These are phyloP conservation scores for Emmelina monodactyla DNA, from an alignment of 2,888 invertebrate genomes.

Conservation along the genomic window DNA sequence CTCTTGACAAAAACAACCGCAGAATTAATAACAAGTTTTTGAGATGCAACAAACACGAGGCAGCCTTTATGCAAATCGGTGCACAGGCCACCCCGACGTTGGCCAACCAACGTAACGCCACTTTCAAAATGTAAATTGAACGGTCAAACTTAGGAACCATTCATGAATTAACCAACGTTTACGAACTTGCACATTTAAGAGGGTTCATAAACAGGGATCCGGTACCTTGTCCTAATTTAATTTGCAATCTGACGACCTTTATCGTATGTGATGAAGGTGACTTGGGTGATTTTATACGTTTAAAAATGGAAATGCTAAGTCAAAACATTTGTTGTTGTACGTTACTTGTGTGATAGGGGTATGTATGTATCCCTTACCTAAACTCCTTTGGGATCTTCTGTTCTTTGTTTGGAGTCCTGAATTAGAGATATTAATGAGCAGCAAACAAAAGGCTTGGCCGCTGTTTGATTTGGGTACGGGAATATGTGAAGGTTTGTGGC, in stretches of 20 bases:
- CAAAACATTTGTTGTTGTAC: too few species aligned
- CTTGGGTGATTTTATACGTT: too few species aligned
- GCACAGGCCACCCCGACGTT: constrained; percentile 28
- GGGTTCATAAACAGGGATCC: constrained; percentile 38
- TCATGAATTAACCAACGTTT: constrained; percentile 56
- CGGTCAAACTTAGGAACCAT: constrained; percentile 48
- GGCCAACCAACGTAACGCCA: too few species aligned
- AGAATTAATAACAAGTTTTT: constrained; percentile 16
- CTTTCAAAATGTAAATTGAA: constrained; percentile 55
- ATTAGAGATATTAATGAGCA: constrained; percentile 41
- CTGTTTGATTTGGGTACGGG: constrained; percentile 24
- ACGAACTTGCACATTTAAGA: constrained; percentile 50
- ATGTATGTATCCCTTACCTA: neutral
- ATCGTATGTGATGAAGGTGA: constrained; percentile 34
- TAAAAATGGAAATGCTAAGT: too few species aligned
- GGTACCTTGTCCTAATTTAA: constrained; percentile 44
- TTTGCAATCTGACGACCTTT: constrained; percentile 47
- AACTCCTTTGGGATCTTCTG: constrained; percentile 7
- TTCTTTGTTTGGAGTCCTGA: constrained; percentile 37
- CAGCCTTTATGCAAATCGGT: constrained; percentile 40
- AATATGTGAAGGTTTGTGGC: neutral
- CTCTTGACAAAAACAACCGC: too few species aligned
- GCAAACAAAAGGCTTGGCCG: constrained; percentile 31
- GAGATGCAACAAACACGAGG: constrained; percentile 33
- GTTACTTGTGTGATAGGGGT: neutral